Evolutionary conservation across 1,140 invertebrate genomes (phyloP), one percentile per base, ranked within the genome.

Genomic region (Calephelis nemesis): DNA sequence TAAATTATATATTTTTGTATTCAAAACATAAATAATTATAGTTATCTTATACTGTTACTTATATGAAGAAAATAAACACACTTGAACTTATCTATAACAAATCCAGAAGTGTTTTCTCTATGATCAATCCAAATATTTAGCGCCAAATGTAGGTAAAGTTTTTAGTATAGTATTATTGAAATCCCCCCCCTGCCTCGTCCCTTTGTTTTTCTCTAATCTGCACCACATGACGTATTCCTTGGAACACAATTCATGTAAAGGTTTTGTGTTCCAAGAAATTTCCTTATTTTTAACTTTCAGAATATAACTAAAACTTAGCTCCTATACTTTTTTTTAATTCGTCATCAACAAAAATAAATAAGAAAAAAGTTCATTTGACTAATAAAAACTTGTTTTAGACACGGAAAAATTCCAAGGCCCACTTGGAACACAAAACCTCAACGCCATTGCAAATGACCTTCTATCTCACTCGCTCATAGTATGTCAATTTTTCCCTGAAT

Each of bases 401-500:
- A 65, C 69, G 54, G 69, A 87, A 83, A 83, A 76, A 85, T 85
- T 88, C 84, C 84, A 83, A 68, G 54, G 69, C 63, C 63, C 42
- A 49, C 73, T 90, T 72, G 88, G 69, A 90, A 90, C 88, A 83
- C 88, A 79, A 88, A 88, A 88, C 88, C 88, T 90, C 84, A 50
- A 67, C 62, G 70, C 67, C 47, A 63, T 76, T 76, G 71, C 67
- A 64, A 71, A 79, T 83, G 8, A 73, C 79, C 74, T 77, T 80
- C 77, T 67, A 39, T 88, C 87, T 79, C 83, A 62, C 74, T 87
- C 76, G 47, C 70, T 62, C 79, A 68, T 70, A 69, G 65, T 73
- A 60, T 74, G 75, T 72, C 74, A 77, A 70, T 74, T 77, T 71
- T 68, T 64, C 68, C 65, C 30, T 75, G 70, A 81, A 74, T 63